phyloP scores from a whole-genome alignment of 2,113 vertebrate genomes.

The Centropus unirufus region DNA sequence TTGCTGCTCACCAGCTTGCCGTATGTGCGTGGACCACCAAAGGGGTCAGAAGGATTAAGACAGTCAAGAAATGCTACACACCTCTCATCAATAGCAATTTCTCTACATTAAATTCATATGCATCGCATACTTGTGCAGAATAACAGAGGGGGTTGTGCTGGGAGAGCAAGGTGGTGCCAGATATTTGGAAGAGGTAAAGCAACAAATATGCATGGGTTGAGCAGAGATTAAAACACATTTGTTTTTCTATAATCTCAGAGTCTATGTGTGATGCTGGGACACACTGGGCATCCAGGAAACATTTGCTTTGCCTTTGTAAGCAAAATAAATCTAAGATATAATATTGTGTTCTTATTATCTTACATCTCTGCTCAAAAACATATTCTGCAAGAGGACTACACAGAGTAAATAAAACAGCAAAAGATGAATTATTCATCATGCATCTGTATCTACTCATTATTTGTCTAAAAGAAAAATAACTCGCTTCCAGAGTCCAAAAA shows the following conservation, averaged over 20 bases:
- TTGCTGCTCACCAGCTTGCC: neutral
- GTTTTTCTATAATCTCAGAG: neutral
- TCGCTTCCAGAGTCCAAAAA: slow-evolving; percentile 35
- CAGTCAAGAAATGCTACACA: neutral
- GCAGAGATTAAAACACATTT: neutral
- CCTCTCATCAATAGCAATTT: neutral
- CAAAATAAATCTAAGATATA: slow-evolving; percentile 44
- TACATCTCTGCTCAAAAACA: slow-evolving; percentile 48
- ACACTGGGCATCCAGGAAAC: neutral
- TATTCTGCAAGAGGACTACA: slow-evolving; percentile 34
- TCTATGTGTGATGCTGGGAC: neutral
- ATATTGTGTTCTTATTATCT: slow-evolving; percentile 51
- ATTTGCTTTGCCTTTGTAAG: slow-evolving; percentile 31
- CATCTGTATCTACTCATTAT: slow-evolving; percentile 55
- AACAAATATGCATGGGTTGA: neutral
- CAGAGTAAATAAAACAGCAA: slow-evolving; percentile 51
- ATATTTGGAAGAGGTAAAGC: neutral
- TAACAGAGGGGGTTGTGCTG: neutral
- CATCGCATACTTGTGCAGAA: neutral
- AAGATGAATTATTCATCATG: slow-evolving; percentile 64
- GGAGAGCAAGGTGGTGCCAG: neutral
- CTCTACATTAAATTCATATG: neutral
- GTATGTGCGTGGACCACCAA: neutral
- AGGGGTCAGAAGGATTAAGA: neutral
- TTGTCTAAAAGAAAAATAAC: slow-evolving; percentile 59